phyloP scores from a whole-genome alignment of 2,888 invertebrate genomes.

The Arge pagana region DNA sequence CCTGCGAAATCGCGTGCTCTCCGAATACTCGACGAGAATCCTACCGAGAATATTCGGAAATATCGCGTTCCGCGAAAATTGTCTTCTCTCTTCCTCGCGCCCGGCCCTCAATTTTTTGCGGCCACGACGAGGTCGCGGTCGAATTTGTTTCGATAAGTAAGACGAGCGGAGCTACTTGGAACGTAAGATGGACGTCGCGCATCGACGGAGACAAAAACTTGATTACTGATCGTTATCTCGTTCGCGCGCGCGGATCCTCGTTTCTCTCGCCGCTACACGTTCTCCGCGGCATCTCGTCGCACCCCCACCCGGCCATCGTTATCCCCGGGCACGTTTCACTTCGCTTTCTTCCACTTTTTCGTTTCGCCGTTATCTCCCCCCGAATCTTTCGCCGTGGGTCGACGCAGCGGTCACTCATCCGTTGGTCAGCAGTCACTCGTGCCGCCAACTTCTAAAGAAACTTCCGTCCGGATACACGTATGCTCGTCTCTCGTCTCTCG shows the following conservation, averaged over 20 bases:
- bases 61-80: too few species aligned
- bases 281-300: conserved; percentile 38
- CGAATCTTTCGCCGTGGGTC: conserved; percentile 20
- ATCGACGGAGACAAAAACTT: conserved; percentile 19
- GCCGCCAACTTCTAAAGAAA: neutral
- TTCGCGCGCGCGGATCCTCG: conserved; percentile 16
- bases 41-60: too few species aligned
- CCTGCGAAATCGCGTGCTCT: too few species aligned
- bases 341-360: conserved; percentile 13
- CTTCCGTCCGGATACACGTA: neutral
- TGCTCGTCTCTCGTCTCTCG: too few species aligned
- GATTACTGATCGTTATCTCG: conserved; percentile 23
- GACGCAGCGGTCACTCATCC: conserved; percentile 13
- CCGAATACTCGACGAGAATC: too few species aligned
- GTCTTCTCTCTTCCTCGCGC: too few species aligned
- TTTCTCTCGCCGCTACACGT: conserved; percentile 10
- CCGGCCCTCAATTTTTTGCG: too few species aligned
- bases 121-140: too few species aligned
- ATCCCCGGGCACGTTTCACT: conserved; percentile 26
- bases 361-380: conserved; percentile 24
- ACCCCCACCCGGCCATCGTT: conserved; percentile 42
- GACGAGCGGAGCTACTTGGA: too few species aligned
- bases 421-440: conserved; percentile 14
- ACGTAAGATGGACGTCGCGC: too few species aligned
- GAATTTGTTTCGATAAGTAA: too few species aligned